Base-by-base conservation (phyloP, 2,888 invertebrate species). In the Clostera curtula region DNA sequence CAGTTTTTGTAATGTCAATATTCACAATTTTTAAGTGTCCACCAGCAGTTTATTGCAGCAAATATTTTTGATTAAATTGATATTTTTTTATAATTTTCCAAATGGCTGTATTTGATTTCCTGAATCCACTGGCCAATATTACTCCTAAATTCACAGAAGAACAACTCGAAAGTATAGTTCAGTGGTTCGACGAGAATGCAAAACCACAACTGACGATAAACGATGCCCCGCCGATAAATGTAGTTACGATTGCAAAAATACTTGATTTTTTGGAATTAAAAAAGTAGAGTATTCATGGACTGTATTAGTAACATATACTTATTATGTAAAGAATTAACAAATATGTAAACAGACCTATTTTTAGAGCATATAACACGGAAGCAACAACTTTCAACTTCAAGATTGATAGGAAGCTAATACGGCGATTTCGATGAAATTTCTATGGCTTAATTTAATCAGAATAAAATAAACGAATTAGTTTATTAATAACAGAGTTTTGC, bases 131-230 rank as follows among this genome's bases (percentile, higher is more conserved):
- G 20, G 27, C 37, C 42, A 56, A 65, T 29, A 18, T 64, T 18
- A 61, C 51, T 9, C 56, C 57, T 17, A 52, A 57, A 34, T 73
- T 79, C 36, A 71, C 59, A 8, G 64, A 72, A 46, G 68, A 74
- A 34, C 61, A 79, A 38, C 26, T 77, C 25, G 26, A 39, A 19
- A 59, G 67, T 34, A 64, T 75, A 1, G 32, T 44, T 14, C 44
- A 61, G 23, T 80, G 68, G 70, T 82, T 77, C 49, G 68, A 74
- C 29, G 51, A 43, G 25, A 61, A 60, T 19, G 47, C 74, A 17
- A 60, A 71, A 33, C 67, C 72, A 6, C 32, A 59, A 12, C 35
- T 72, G 22, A 38, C 43, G 21, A 59, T 66, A 42, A 52, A 71
- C 26, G 62, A 71, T 11, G 60, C 51, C 10, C 58, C 56, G 46